These are phyloP conservation scores for Raja brachyura DNA, from an alignment of 2,113 vertebrate genomes.

Conservation along the genomic window DNA sequence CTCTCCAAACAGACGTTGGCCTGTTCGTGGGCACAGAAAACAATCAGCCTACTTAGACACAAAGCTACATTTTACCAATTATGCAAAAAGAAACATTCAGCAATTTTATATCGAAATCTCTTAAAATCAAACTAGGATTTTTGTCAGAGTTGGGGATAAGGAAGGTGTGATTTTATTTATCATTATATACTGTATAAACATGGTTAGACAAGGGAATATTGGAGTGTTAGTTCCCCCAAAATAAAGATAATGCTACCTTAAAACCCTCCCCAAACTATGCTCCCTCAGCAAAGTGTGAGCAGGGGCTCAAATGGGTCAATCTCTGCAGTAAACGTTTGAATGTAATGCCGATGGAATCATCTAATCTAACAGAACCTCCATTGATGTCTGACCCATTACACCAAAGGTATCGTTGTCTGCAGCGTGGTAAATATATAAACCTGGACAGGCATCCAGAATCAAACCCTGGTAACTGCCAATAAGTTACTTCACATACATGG, in stretches of 20 bases:
- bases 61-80: constrained; percentile 35
- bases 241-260: not conserved
- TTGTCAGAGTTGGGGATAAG: constrained; percentile 14
- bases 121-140: constrained; percentile 20
- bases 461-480: too few relatives aligned
- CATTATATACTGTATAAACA: not conserved
- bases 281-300: not conserved
- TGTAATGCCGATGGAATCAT: not conserved
- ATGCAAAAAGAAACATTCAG: not conserved
- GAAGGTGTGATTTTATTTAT: not conserved
- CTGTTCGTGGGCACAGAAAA: constrained; percentile 51
- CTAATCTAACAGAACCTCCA: not conserved
- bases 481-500: not conserved
- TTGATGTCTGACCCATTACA: not conserved
- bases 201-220: not conserved
- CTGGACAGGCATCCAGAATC: too few relatives aligned
- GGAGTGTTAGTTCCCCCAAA: not conserved
- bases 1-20: constrained; percentile 95
- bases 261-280: not conserved
- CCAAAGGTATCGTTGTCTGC: not conserved
- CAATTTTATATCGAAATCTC: not conserved
- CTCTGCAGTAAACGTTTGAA: not conserved
- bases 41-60: constrained; percentile 35
- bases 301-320: not conserved
- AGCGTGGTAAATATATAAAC: not conserved